phyloP scores from a whole-genome alignment of 92 coral and sea anemone genomes.

The Scolanthus callimorphus region DNA sequence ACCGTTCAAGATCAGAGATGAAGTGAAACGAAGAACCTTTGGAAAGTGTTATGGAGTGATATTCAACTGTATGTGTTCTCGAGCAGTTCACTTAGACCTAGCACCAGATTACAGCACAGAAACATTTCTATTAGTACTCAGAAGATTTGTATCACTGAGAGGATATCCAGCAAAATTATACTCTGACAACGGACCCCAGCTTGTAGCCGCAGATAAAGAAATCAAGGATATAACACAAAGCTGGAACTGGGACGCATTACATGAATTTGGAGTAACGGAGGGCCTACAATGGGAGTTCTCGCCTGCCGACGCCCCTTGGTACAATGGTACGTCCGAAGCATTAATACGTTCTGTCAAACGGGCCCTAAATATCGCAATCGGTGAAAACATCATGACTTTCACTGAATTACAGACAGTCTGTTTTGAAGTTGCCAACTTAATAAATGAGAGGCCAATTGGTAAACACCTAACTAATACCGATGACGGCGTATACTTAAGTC shows the following conservation, averaged over 20 bases:
- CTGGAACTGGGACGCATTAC: slow-evolving; percentile 15
- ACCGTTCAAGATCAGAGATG: slow-evolving; percentile 43
- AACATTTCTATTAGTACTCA: too few species aligned
- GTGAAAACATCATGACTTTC: slow-evolving; percentile 34
- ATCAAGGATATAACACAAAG: slow-evolving; percentile 10
- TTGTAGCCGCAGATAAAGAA: slow-evolving; percentile 33
- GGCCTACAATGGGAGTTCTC: slow-evolving; percentile 39
- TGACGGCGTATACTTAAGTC: slow-evolving; percentile 22
- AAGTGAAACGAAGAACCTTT: slow-evolving; percentile 26
- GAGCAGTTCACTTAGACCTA: slow-evolving; percentile 47
- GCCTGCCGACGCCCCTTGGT: too few species aligned
- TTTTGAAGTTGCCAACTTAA: slow-evolving; percentile 34
- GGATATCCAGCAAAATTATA: too few species aligned
- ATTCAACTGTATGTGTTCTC: slow-evolving; percentile 39
- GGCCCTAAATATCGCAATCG: slow-evolving; percentile 29
- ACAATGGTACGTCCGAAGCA: too few species aligned
- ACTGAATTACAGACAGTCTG: slow-evolving; percentile 43
- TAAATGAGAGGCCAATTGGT: slow-evolving; percentile 49
- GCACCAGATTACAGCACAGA: slow-evolving; percentile 57
- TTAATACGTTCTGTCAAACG: too few species aligned
- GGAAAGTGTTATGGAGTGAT: slow-evolving; percentile 45
- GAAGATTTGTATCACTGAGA: slow-evolving; percentile 35
- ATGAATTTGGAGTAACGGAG: slow-evolving; percentile 21
- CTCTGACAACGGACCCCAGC: too few species aligned
- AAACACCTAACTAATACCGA: slow-evolving; percentile 22